Evolutionary conservation across 1,140 invertebrate species (phyloP), one percentile per base, ranked within the genome.

Genomic region (Sesamia nonagrioides): DNA sequence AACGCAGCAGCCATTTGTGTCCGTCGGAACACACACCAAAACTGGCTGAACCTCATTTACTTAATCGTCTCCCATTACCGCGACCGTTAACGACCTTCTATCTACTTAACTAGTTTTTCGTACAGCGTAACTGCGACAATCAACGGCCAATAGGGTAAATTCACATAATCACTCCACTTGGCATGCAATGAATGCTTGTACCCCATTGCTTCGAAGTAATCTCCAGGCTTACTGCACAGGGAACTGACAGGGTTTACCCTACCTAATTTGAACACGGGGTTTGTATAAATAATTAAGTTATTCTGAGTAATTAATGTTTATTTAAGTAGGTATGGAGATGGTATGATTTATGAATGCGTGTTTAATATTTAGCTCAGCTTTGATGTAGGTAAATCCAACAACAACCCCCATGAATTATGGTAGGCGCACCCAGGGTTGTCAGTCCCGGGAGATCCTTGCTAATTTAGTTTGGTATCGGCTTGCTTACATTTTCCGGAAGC

Each of bases 141-240:
- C 56, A 60, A 15, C 56, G 27, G 56, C 13, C 56, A 6, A 15
- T 60, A 33, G 56, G 56, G 56, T 35, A 60, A 35, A 40, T 63
- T 63, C 33, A 33, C n/a, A 61, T 61, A 61, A 61, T 61, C 58
- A 61, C 13, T 17, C 9, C 33, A n/a, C 58, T 61, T 61, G 58
- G 33, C 58, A 61, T 61, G 33, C 58, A 37, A 40, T 4, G 58
- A 13, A 61, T 6, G 52, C 7, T 17, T 37, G 58, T 8, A 4
- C 1, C 21, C 56, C 56, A n/a, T 11, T 13, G 21, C 21, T 13
- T 33, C 13, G 54, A 9, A 58, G 13, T 58, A 58, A 58, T 58
- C 54, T 17, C 7, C 13, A n/a, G 42, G 35, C 58, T 61, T 40
- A 61, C 15, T 2, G 15, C 6, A 5, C 58, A n/a, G 58, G 33